phyloP scores from a whole-genome alignment of 2,888 invertebrate species.

The Pristionchus fissidentatus region DNA sequence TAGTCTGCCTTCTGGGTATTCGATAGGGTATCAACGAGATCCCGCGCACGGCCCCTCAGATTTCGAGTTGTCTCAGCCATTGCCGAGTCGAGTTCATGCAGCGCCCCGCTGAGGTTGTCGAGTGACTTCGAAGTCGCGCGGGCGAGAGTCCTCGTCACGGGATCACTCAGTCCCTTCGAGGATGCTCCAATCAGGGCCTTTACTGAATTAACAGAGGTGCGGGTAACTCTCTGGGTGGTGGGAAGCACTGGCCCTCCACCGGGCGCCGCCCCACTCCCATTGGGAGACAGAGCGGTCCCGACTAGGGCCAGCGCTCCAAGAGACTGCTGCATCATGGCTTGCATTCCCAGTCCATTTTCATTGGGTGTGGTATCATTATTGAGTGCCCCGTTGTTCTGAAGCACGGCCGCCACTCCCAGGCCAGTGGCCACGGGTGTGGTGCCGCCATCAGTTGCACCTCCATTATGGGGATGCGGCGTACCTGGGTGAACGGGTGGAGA shows the following conservation, averaged over 20 bases:
- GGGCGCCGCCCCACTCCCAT: too few species aligned
- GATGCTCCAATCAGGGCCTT: too few species aligned
- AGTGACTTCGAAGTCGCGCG: neutral
- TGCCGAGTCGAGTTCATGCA: neutral
- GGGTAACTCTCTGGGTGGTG: neutral
- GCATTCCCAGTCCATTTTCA: too few species aligned
- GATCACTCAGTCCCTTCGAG: too few species aligned
- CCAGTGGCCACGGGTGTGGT: neutral
- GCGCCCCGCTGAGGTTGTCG: neutral
- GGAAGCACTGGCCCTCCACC: neutral
- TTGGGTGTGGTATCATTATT: too few species aligned
- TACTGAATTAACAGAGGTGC: too few species aligned
- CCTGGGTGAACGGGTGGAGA: too few species aligned
- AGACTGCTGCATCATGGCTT: too few species aligned
- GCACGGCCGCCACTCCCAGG: neutral
- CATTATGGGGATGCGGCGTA: too few species aligned
- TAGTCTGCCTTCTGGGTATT: neutral
- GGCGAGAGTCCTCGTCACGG: neutral
- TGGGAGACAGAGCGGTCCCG: too few species aligned
- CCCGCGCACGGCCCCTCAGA: neutral
- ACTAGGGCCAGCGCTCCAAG: too few species aligned
- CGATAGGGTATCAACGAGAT: neutral
- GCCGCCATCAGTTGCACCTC: neutral
- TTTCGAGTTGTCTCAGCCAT: neutral
- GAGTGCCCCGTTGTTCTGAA: too few species aligned